Evolutionary conservation across 1,140 invertebrate genomes (phyloP), one percentile per base, ranked within the genome.

Genomic region (Drosophila leontia): DNA sequence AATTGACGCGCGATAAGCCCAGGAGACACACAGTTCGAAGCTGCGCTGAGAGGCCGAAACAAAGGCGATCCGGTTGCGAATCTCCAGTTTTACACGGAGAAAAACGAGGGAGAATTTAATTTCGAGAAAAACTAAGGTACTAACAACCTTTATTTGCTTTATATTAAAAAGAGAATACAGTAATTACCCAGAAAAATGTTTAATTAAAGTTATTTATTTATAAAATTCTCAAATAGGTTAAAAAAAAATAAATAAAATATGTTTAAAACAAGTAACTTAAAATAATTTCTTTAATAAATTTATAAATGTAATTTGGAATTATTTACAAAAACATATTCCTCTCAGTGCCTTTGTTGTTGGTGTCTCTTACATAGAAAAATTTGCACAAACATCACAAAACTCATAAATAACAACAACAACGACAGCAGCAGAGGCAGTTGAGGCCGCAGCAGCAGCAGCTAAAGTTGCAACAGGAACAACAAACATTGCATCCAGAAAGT

Each of bases 301-400:
- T 17, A 4, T n/a, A 19, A 37, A 5, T 11, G 11, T 8, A n/a
- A n/a, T 3, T 4, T 8, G 3, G 1, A 15, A 0, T 11, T 4
- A 8, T n/a, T 29, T 5, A 11, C 0, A 8, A 6, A 50, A 32
- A 11, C 15, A n/a, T 50, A 17, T 37, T n/a, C 1, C 11, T 55
- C 8, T 37, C 34, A 39, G 53, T 55, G 35, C 11, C 48, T 13
- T 50, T 51, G 59, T 53, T 39, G 64, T 45, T 63, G 59, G 57
- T 48, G 68, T 62, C 70, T 75, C 68, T 70, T 87, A 81, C 84
- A 87, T 87, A 87, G 84, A 88, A 87, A 87, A 87, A 87, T 87
- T 87, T 87, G 84, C 84, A 87, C 85, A 84, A 90, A 88, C 84
- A 87, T 87, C 84, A 84, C 84, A 88, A 87, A 84, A 87, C 84